Evolutionary conservation across 2,797 vertebrate species (phyloP).

Genomic region (Streptopelia turtur): DNA sequence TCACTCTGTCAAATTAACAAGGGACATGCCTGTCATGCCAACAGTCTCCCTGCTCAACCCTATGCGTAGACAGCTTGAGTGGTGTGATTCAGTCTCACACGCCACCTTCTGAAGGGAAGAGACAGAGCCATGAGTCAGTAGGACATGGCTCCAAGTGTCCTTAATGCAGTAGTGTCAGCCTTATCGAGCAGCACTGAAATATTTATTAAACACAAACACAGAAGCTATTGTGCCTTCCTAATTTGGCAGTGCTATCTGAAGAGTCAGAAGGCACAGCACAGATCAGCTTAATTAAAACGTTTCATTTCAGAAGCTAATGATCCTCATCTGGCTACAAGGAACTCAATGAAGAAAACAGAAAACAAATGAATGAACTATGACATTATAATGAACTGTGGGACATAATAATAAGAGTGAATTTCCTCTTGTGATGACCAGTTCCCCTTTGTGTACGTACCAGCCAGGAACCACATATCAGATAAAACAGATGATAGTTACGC

Average conservation of each 20-base stretch:
- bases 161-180: constrained; percentile 18
- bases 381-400: background rate
- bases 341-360: constrained; percentile 29
- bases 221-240: constrained; percentile 7
- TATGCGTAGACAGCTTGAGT: background rate
- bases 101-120: constrained; percentile 53
- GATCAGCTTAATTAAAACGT: constrained; percentile 55
- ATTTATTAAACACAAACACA: constrained; percentile 35
- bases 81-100: constrained; percentile 50
- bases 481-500: constrained; percentile 19
- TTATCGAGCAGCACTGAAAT: constrained; percentile 38
- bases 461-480: constrained; percentile 3
- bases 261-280: constrained; percentile 25
- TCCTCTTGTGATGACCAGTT: constrained; percentile 23
- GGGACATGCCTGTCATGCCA: constrained; percentile 15
- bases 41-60: constrained; percentile 49
- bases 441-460: background rate
- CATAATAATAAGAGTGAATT: constrained; percentile 31
- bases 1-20: constrained; percentile 44
- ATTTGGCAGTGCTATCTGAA: constrained; percentile 1
- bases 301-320: constrained; percentile 62
- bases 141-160: constrained; percentile 37
- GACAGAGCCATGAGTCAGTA: constrained; percentile 64
- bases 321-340: constrained; percentile 27
- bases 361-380: background rate